Evolutionary conservation across 2,888 invertebrate genomes (phyloP).

Genomic region (Enchytraeus crypticus): DNA sequence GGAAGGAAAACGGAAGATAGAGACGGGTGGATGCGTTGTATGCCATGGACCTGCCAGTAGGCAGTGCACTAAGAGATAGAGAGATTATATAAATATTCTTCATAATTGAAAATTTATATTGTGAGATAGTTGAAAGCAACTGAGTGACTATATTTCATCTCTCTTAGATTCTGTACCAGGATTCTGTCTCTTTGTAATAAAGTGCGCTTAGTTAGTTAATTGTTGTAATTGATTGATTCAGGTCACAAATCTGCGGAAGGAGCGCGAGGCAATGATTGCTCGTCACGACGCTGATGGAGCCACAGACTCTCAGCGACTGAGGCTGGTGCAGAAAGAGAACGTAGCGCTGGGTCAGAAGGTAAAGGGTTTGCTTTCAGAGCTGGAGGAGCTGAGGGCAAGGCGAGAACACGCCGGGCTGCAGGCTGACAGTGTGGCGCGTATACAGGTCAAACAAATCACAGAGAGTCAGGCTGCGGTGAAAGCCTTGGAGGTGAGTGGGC

Average conservation of each 20-base stretch:
- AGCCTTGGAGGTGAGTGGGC: slow-evolving; percentile 37
- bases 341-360: not conserved
- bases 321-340: slow-evolving; percentile 11
- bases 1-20: too few species aligned
- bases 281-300: slow-evolving; percentile 2
- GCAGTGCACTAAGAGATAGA: too few species aligned
- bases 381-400: slow-evolving; percentile 44
- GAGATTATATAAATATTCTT: too few species aligned
- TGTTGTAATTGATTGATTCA: too few species aligned
- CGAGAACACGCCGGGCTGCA: slow-evolving; percentile 41
- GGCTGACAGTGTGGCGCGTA: slow-evolving; percentile 37
- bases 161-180: too few species aligned
- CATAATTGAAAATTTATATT: too few species aligned
- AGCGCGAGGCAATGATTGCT: slow-evolving; percentile 2
- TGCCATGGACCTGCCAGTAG: too few species aligned
- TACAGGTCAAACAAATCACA: slow-evolving; percentile 41
- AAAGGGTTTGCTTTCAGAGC: slow-evolving; percentile 32
- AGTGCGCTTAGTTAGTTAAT: too few species aligned
- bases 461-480: slow-evolving; percentile 39
- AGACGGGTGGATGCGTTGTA: too few species aligned
- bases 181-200: too few species aligned
- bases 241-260: slow-evolving; percentile 7
- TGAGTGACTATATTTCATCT: too few species aligned
- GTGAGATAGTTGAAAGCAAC: too few species aligned
- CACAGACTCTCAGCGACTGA: slow-evolving; percentile 5